Conservation (phyloP, 2,888 invertebrate species). For the Pristionchus arcanus region DNA sequence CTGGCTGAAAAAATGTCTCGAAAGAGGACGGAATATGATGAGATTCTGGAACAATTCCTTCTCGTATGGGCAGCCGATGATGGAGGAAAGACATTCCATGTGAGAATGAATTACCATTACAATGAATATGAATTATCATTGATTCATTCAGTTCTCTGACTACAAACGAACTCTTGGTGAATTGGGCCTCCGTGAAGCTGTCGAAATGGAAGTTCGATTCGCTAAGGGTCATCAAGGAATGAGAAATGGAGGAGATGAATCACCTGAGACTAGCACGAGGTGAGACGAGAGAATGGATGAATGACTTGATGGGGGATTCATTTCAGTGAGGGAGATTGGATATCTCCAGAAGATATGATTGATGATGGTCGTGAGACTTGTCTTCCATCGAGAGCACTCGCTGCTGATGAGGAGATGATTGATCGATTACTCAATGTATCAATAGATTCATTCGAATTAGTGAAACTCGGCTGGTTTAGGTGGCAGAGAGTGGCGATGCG, state of each 20-base stretch:
- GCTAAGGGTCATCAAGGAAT: not conserved
- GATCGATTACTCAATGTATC: constrained; percentile 24
- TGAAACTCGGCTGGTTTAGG: not conserved
- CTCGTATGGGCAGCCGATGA: not conserved
- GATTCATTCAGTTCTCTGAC: not conserved
- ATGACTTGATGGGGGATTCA: not conserved
- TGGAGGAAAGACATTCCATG: not conserved
- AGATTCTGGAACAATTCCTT: not conserved
- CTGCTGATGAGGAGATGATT: not conserved
- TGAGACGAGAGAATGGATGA: not conserved
- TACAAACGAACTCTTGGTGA: constrained; percentile 51
- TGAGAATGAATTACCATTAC: not conserved
- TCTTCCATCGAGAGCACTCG: constrained; percentile 13
- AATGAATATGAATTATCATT: not conserved
- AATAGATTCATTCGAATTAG: not conserved
- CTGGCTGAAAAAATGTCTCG: not conserved
- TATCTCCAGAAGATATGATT: not conserved
- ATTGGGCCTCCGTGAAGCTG: not conserved
- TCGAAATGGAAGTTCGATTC: constrained; percentile 1
- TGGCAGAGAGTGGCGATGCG: constrained; percentile 18
- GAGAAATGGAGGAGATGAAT: constrained; percentile 2
- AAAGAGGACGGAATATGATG: not conserved
- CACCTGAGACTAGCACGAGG: constrained; percentile 32
- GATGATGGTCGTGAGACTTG: not conserved
- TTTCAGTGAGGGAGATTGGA: constrained; percentile 46